These are phyloP conservation scores for Oasisia sp. DNA, from an alignment of 2,888 invertebrate species.

Conservation along the genomic window DNA sequence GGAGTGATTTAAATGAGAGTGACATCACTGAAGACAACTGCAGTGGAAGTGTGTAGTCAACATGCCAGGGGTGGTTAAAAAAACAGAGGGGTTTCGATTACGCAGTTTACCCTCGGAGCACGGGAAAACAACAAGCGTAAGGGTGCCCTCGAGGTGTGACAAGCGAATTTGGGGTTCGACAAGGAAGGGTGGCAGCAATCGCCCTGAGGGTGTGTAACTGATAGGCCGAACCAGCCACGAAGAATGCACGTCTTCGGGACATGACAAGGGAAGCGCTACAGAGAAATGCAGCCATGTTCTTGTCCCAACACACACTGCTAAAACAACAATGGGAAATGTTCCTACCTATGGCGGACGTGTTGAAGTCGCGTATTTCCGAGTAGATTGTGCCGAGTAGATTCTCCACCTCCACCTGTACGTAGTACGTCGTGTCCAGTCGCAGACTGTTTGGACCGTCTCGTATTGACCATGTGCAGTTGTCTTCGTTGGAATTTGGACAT, in stretches of 20 bases:
- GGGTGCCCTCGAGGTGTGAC: background rate
- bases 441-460: background rate
- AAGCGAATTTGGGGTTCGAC: background rate
- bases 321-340: background rate
- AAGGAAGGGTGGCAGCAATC: constrained; percentile 2
- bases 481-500: background rate
- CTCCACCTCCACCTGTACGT: background rate
- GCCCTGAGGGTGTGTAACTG: background rate
- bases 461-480: constrained; percentile 21
- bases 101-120: background rate
- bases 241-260: background rate
- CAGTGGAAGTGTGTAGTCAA: background rate
- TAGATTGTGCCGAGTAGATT: constrained; percentile 19
- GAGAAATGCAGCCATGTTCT: background rate
- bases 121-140: background rate
- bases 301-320: background rate
- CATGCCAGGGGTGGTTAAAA: background rate
- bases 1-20: background rate
- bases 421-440: constrained; percentile 14
- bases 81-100: background rate
- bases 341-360: background rate
- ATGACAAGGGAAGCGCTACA: background rate
- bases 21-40: constrained; percentile 12
- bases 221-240: background rate
- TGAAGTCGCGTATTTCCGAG: background rate